These are phyloP conservation scores for Cottus gobio DNA, from an alignment of 2,113 vertebrate genomes.

Conservation along the genomic window DNA sequence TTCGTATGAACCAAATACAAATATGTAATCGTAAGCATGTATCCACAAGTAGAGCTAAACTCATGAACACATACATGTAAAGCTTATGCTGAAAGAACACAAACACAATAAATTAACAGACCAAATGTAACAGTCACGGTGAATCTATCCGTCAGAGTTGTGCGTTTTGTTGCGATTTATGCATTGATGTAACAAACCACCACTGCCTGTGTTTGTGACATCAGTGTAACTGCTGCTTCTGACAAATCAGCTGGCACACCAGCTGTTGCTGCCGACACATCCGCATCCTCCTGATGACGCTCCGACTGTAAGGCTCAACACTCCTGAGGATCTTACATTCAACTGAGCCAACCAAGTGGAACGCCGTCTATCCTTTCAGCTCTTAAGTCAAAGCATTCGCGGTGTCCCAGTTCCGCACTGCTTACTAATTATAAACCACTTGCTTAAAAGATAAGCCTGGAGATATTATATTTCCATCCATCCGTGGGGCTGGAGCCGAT, in stretches of 20 bases:
- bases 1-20: neutral
- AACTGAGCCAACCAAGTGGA: neutral
- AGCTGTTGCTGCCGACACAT: neutral
- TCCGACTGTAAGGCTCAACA: neutral
- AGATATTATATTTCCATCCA: neutral
- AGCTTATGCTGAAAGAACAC: slow-evolving; percentile 30
- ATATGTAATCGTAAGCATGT: neutral
- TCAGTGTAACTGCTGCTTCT: neutral
- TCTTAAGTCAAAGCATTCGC: neutral
- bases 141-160: neutral
- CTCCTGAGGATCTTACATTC: neutral
- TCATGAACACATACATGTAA: too few species aligned
- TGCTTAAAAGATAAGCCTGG: neutral
- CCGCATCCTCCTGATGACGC: neutral
- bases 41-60: too few species aligned
- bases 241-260: neutral
- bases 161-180: neutral
- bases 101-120: slow-evolving; percentile 48
- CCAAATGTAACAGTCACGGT: slow-evolving; percentile 20
- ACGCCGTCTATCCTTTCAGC: neutral
- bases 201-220: neutral
- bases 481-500: too few species aligned
- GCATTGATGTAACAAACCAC: neutral
- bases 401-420: neutral
- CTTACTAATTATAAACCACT: neutral